Base-by-base conservation (phyloP, 2,797 vertebrate genomes). In the Jordanella pulchra region DNA sequence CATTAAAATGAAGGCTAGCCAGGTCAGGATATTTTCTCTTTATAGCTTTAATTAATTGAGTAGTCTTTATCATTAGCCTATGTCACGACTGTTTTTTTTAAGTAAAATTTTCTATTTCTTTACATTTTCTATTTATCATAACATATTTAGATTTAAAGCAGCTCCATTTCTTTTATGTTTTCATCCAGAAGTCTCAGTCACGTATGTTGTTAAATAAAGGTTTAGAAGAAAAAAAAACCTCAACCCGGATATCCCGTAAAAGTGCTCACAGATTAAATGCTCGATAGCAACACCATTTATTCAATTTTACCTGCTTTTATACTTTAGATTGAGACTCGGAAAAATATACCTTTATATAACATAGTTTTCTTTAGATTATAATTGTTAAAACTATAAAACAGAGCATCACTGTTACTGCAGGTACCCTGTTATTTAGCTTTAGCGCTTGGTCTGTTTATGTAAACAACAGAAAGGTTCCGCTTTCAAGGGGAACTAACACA, bases 381-480 rank as follows among this genome's bases (percentile, higher is more conserved):
- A 2, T n/a, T 30, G 18, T 4, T n/a, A 12, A 10, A 3, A 4
- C 1, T n/a, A n/a, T n/a, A 18, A 15, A 7, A 1, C 0, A 9
- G 18, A 32, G 28, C 1, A 56, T 0, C 0, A 23, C 5, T 12
- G 0, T 42, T 7, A 17, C 23, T 15, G n/a, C 23, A 30, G 55
- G 18, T 35, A 15, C 1, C 0, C 42, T 0, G 17, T 3, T 39
- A 0, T 25, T 7, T 55, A 35, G 12, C 28, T 12, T 65, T 81
- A 69, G n/a, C 65, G 11, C 55, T 67, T 55, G 72, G 67, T 15
- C 11, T 61, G 17, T 28, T 18, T 3, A 32, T 30, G 72, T 82
- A 84, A 88, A 87, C 80, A 85, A 73, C 54, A 82, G 42, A 68
- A 86, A 78, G 73, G 84, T 84, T 92, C 89, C 90, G 84, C 27